These are phyloP conservation scores for Aegotheles bennettii DNA, from an alignment of 2,113 vertebrate species.

Conservation along the genomic window DNA sequence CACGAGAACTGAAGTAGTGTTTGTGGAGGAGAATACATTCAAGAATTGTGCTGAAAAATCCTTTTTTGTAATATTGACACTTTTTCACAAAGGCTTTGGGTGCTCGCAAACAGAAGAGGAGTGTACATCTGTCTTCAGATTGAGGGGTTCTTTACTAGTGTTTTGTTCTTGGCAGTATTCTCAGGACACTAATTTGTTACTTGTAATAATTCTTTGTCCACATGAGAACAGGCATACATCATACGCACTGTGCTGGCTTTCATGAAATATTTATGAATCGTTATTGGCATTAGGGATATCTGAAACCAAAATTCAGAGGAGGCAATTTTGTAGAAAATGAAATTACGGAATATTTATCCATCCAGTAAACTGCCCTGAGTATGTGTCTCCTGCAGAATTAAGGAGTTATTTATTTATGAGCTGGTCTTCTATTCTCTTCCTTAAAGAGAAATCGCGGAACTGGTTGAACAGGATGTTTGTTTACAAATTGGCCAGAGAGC, in stretches of 20 bases:
- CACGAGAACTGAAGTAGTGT: background rate
- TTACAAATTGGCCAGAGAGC: conserved; percentile 56
- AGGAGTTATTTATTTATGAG: conserved; percentile 53
- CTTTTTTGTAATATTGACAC: background rate
- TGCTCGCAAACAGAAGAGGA: background rate
- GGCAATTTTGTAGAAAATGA: conserved; percentile 57
- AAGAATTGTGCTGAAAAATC: background rate
- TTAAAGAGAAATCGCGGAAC: conserved; percentile 39
- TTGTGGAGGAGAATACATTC: background rate
- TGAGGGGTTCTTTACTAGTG: background rate
- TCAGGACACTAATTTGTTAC: conserved; percentile 40
- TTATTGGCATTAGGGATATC: conserved; percentile 41
- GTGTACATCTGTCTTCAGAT: background rate
- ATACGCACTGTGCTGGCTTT: background rate
- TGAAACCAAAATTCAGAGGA: conserved; percentile 44
- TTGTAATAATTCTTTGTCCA: conserved; percentile 30
- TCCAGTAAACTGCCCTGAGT: conserved; percentile 20
- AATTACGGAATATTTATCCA: conserved; percentile 52
- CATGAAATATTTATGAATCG: conserved; percentile 47
- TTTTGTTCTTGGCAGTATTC: conserved; percentile 12
- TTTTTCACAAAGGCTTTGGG: background rate
- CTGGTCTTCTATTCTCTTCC: conserved; percentile 11
- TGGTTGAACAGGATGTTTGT: conserved; percentile 48
- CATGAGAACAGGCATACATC: background rate
- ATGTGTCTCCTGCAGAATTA: conserved; percentile 34